phyloP scores from a whole-genome alignment of 2,888 invertebrate genomes.

The Julus scanicus region DNA sequence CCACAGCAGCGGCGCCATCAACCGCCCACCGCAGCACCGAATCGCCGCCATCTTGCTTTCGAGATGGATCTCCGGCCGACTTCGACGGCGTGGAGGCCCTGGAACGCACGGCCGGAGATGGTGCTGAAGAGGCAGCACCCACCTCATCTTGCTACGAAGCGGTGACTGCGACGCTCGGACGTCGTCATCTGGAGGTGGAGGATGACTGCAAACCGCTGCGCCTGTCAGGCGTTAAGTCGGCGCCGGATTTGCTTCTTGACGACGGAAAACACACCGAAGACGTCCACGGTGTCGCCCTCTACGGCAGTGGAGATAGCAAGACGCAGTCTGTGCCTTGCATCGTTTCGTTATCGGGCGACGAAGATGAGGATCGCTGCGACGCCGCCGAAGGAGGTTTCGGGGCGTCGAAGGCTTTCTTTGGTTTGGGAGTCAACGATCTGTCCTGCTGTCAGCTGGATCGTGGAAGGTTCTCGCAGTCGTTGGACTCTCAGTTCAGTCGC shows the following conservation, averaged over 20 bases:
- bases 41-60: constrained; percentile 37
- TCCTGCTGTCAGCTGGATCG: constrained; percentile 35
- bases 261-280: background rate
- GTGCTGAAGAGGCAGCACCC: constrained; percentile 4
- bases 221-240: constrained; percentile 38
- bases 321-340: constrained; percentile 48
- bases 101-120: constrained; percentile 49
- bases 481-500: constrained; percentile 32
- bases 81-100: constrained; percentile 30
- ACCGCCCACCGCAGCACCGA: background rate
- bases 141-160: background rate
- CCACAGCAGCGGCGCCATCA: background rate
- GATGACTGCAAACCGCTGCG: constrained; percentile 6
- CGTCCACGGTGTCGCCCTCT: background rate
- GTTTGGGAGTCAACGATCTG: background rate
- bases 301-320: background rate
- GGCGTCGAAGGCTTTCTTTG: background rate
- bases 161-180: background rate
- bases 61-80: constrained; percentile 27
- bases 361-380: background rate
- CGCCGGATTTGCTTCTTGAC: constrained; percentile 31
- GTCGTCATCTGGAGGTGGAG: background rate
- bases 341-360: too few species aligned
- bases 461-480: background rate
- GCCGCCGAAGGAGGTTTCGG: background rate